phyloP scores from a whole-genome alignment of 2,113 vertebrate species.

The Podocnemis expansa region DNA sequence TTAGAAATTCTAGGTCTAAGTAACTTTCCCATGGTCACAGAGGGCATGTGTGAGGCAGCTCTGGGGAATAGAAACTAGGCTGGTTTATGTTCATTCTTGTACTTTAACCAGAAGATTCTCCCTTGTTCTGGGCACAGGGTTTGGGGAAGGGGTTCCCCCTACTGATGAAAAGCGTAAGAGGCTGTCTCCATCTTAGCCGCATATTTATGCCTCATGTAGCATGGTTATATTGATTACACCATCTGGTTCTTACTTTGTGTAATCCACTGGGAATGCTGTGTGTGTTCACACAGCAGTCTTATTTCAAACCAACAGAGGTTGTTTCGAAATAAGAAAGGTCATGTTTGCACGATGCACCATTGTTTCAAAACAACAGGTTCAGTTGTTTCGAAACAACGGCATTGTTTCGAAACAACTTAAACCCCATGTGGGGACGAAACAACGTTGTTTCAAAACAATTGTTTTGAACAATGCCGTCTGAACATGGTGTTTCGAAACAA shows the following conservation, averaged over 20 bases:
- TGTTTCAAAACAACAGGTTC: too few species aligned
- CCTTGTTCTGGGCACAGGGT: not conserved
- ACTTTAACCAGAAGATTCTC: not conserved
- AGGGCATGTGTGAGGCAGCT: not conserved
- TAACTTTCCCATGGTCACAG: not conserved
- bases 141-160: not conserved
- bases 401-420: too few species aligned
- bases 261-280: not conserved
- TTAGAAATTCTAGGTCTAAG: not conserved
- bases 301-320: too few species aligned
- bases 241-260: not conserved
- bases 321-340: too few species aligned
- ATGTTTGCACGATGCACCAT: too few species aligned
- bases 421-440: too few species aligned
- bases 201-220: not conserved
- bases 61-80: not conserved
- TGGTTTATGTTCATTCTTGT: fast-evolving
- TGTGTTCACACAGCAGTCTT: too few species aligned
- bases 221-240: fast-evolving
- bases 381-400: too few species aligned
- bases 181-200: not conserved
- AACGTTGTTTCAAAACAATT: too few species aligned
- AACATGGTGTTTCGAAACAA: too few species aligned
- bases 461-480: too few species aligned
- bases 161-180: not conserved